These are phyloP conservation scores for Ferrisia virgata DNA, from an alignment of 2,888 invertebrate genomes.

Conservation along the genomic window DNA sequence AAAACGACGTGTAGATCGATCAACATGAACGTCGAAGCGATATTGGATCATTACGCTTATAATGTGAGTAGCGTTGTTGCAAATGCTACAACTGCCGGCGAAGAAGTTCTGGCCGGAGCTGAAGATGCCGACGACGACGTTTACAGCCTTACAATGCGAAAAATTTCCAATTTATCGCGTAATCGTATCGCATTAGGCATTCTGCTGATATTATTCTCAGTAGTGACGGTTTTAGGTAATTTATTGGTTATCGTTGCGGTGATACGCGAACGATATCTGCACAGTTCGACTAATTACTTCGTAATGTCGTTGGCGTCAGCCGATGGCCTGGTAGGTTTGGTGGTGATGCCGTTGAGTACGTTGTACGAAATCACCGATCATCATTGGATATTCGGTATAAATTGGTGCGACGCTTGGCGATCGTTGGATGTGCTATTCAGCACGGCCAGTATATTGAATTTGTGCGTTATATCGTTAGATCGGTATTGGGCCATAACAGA, in stretches of 20 bases:
- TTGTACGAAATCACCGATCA: slow-evolving; percentile 84
- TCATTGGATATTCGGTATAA: slow-evolving; percentile 91
- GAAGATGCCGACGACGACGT: not conserved
- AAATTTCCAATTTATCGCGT: slow-evolving; percentile 60
- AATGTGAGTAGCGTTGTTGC: not conserved
- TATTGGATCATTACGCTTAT: not conserved
- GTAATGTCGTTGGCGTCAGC: slow-evolving; percentile 95
- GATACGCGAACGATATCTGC: slow-evolving; percentile 84
- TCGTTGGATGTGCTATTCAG: slow-evolving; percentile 95
- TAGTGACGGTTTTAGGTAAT: slow-evolving; percentile 93
- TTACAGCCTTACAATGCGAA: slow-evolving; percentile 52
- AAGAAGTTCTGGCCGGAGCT: not conserved
- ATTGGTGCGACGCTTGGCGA: slow-evolving; percentile 97
- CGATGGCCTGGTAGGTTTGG: slow-evolving; percentile 90
- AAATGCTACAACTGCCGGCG: not conserved
- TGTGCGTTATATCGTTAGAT: slow-evolving; percentile 94
- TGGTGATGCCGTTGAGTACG: slow-evolving; percentile 97
- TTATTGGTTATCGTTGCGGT: slow-evolving; percentile 91
- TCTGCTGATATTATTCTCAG: slow-evolving; percentile 79
- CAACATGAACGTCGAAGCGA: slow-evolving; percentile 8
- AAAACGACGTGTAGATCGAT: not conserved
- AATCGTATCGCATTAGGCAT: slow-evolving; percentile 75
- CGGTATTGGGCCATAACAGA: slow-evolving; percentile 99
- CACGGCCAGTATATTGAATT: slow-evolving; percentile 93
- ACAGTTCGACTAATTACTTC: slow-evolving; percentile 96